Percentiles rank a stretch among this genome's conserved stretches.
Evolutionary conservation across 2,888 invertebrate species (phyloP).

Genomic region (Cheilosia grossa): DNA sequence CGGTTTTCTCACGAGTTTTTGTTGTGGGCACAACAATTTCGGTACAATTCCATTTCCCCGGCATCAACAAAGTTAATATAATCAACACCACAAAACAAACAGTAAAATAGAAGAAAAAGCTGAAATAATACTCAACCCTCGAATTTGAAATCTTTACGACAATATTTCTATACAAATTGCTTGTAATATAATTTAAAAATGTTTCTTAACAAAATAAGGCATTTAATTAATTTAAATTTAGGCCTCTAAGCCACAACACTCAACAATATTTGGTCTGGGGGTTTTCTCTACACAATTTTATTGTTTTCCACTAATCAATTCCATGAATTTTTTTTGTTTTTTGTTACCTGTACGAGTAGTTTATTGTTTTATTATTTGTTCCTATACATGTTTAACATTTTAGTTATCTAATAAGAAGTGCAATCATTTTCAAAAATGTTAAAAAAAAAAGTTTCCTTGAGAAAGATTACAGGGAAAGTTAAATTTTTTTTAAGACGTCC

Average conservation of each 20-base stretch:
- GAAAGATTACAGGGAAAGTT: conserved; percentile 11
- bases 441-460: conserved; percentile 10
- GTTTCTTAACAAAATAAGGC: conserved; percentile 62
- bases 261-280: not conserved
- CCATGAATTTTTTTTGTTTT: conserved; percentile 37
- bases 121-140: conserved; percentile 34
- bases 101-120: not conserved
- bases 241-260: conserved; percentile 2
- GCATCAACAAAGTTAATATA: not conserved
- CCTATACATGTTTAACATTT: conserved; percentile 26
- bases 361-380: conserved; percentile 1
- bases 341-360: conserved; percentile 6
- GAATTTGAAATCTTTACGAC: conserved; percentile 42
- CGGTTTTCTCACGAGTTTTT: too few species aligned
- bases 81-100: not conserved
- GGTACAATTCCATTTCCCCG: too few species aligned
- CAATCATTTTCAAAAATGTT: conserved; percentile 9
- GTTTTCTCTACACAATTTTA: not conserved
- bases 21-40: too few species aligned
- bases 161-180: conserved; percentile 5
- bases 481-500: not conserved
- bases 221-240: conserved; percentile 22
- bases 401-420: conserved; percentile 6
- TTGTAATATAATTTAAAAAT: conserved; percentile 15
- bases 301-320: conserved; percentile 50